phyloP scores from a whole-genome alignment of 1,140 invertebrate species.

The Proctacanthus coquilletti region DNA sequence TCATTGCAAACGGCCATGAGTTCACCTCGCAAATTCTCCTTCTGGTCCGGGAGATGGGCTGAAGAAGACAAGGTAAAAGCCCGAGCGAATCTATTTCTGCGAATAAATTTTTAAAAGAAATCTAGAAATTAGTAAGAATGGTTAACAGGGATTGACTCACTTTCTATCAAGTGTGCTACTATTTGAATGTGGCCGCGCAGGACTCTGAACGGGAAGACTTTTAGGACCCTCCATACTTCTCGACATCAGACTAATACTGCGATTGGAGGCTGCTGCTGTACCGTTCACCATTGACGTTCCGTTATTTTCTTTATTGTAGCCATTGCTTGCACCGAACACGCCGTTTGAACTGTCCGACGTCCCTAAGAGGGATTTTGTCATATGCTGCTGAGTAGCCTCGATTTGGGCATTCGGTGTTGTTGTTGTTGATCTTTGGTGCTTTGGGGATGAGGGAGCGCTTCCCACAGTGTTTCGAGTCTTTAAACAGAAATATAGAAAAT shows the following conservation, averaged over 20 bases:
- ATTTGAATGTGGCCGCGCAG: slow-evolving; percentile 29
- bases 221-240: slow-evolving; percentile 39
- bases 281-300: slow-evolving; percentile 7
- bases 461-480: slow-evolving; percentile 32
- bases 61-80: slow-evolving; percentile 31
- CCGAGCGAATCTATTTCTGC: slow-evolving; percentile 31
- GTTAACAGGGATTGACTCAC: slow-evolving; percentile 22
- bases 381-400: slow-evolving; percentile 18
- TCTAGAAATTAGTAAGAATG: neutral
- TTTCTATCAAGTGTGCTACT: slow-evolving; percentile 35
- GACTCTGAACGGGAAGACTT: slow-evolving; percentile 33
- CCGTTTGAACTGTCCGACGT: no score
- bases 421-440: slow-evolving; percentile 34
- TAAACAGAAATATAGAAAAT: neutral
- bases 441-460: slow-evolving; percentile 49
- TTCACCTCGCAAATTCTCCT: slow-evolving; percentile 54
- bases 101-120: no score
- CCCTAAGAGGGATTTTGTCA: slow-evolving; percentile 8
- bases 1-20: slow-evolving; percentile 84
- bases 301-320: slow-evolving; percentile 6
- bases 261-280: slow-evolving; percentile 18
- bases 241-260: slow-evolving; percentile 31
- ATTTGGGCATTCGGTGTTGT: slow-evolving; percentile 25
- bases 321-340: neutral
- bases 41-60: slow-evolving; percentile 27